Evolutionary conservation across 2,888 invertebrate genomes (phyloP), one percentile per base, ranked within the genome.

Genomic region (Apodemia zela): DNA sequence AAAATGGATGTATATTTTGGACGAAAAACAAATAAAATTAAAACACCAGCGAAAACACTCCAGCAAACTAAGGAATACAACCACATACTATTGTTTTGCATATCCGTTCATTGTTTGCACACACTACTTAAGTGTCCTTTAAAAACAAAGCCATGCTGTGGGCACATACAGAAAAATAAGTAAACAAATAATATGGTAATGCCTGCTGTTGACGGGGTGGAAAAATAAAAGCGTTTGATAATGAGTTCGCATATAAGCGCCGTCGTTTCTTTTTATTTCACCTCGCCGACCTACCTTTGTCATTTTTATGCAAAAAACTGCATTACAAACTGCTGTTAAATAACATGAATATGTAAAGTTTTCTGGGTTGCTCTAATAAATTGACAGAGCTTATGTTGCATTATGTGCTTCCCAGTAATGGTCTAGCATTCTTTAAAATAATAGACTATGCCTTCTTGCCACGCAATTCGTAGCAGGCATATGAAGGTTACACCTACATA

Each of bases 201-300:
- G 67, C 66, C 68, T 75, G 72, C 59, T 78, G 79, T 78, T 75
- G 75, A 71, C 72, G 73, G 71, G 75, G 72, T 68, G 74, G 72
- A 73, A 57, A 72, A 78, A 72, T 72, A 71, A 81, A 80, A 84
- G 72, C 79, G 79, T 80, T 83, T 85, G 82, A 84, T 84, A 86
- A 82, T 82, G 80, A 80, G 80, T 76, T 79, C 75, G 80, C 73
- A 78, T 77, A 80, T 80, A 82, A 83, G 79, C 79, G 80, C 68
- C 65, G 68, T 76, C 68, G 72, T 85, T 82, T 74, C 75, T 78
- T 85, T 85, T 85, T 81, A 84, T 84, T 82, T 79, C 67, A 72
- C 75, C 73, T 73, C 72, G 71, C 72, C 69, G 76, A 69, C 69
- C 69, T 67, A 73, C 76, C 78, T 79, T 80, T 79, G 79, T 82